phyloP scores from a whole-genome alignment of 2,797 vertebrate species.

The Limnodromus scolopaceus region DNA sequence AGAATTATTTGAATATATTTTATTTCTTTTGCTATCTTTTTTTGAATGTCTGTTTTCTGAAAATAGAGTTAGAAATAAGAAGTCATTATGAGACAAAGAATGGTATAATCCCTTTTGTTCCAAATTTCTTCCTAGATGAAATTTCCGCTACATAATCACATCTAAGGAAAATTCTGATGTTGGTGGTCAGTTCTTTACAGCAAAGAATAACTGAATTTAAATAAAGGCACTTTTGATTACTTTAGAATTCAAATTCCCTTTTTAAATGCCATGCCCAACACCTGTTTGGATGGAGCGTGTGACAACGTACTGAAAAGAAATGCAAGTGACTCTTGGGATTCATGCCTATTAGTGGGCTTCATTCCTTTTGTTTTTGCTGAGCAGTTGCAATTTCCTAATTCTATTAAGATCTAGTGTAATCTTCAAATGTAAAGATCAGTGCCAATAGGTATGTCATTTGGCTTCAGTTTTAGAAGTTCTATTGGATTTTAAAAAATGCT shows the following conservation, averaged over 20 bases:
- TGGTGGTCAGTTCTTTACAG: background rate
- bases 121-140: background rate
- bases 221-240: background rate
- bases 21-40: background rate
- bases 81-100: background rate
- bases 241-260: background rate
- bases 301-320: background rate
- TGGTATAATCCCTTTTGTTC: background rate
- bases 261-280: background rate
- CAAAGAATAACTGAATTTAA: background rate
- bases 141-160: background rate
- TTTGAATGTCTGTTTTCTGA: slow-evolving; percentile 2
- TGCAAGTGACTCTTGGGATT: background rate
- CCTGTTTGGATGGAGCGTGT: background rate
- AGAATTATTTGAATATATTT: background rate
- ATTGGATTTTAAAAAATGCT: background rate
- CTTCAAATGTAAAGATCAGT: background rate
- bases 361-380: background rate
- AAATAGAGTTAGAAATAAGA: background rate
- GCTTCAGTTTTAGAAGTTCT: background rate
- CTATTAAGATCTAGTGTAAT: background rate
- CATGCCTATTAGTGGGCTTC: background rate
- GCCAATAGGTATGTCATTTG: background rate
- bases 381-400: background rate
- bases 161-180: background rate